phyloP scores from a whole-genome alignment of 2,113 vertebrate species.

The Mustela lutreola region DNA sequence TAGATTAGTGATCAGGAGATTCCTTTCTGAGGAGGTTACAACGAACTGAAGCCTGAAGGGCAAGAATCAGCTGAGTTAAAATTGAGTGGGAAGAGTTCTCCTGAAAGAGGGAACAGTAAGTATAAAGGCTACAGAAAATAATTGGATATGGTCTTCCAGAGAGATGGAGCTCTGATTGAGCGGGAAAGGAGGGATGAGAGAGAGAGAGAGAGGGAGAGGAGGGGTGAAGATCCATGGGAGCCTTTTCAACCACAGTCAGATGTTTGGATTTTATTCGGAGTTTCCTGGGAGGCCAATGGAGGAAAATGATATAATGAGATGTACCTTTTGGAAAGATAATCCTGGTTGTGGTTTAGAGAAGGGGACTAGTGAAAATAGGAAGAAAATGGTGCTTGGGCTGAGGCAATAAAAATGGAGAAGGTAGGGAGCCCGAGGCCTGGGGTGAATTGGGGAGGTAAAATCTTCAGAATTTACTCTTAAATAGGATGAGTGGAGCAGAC shows the following conservation, averaged over 20 bases:
- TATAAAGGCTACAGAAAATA: neutral
- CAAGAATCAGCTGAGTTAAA: neutral
- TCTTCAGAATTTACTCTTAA: neutral
- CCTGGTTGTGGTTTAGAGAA: neutral
- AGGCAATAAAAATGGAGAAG: neutral
- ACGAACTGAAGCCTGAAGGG: neutral
- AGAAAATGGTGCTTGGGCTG: neutral
- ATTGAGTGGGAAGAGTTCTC: neutral
- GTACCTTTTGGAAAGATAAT: neutral
- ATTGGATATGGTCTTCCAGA: neutral
- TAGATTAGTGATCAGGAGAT: neutral
- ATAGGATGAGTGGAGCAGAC: too few relatives aligned
- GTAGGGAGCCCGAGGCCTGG: neutral
- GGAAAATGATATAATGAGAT: neutral
- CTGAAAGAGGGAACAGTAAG: neutral
- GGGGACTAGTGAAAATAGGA: neutral
- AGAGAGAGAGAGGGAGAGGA: neutral
- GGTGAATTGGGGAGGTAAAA: neutral
- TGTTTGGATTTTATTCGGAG: neutral
- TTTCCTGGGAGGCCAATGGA: neutral
- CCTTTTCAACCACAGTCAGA: neutral
- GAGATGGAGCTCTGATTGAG: neutral
- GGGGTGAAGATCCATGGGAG: neutral
- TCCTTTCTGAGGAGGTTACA: neutral
- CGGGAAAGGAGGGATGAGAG: accelerated